phyloP scores from a whole-genome alignment of 2,888 invertebrate genomes.

The Unio pictorum region DNA sequence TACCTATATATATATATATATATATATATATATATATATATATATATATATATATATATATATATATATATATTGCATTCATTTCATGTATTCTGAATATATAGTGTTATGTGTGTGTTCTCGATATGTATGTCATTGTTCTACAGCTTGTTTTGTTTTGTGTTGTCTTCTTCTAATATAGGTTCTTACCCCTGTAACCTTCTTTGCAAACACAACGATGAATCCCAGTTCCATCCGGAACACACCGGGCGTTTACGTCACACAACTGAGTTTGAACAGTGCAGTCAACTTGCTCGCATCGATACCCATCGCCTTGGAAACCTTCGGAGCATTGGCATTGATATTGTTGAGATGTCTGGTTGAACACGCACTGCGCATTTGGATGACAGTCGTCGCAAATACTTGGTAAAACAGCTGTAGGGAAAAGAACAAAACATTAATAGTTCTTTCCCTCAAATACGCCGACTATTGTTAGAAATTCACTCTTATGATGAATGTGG shows the following conservation, averaged over 20 bases:
- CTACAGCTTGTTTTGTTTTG: too few relatives aligned
- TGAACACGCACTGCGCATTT: conserved; percentile 81
- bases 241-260: conserved; percentile 57
- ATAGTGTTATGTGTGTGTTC: too few relatives aligned
- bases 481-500: too few relatives aligned
- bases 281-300: conserved; percentile 40
- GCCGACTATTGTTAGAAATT: too few relatives aligned
- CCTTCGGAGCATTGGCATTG: conserved; percentile 53
- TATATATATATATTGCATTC: too few relatives aligned
- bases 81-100: too few relatives aligned
- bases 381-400: conserved; percentile 81
- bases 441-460: too few relatives aligned
- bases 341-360: conserved; percentile 35
- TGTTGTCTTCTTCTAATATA: too few relatives aligned
- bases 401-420: neutral
- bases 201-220: conserved; percentile 53
- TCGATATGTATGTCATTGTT: too few relatives aligned
- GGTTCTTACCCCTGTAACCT: conserved; percentile 53
- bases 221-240: conserved; percentile 28
- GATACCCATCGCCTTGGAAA: conserved; percentile 56
- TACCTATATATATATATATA: too few relatives aligned
- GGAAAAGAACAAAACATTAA: neutral
- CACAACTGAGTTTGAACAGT: conserved; percentile 49
- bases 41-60: too few relatives aligned
- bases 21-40: too few relatives aligned